Percentiles rank a stretch among this genome's conserved stretches.
phyloP scores from a whole-genome alignment of 2,113 vertebrate species.

The Oryzias javanicus region DNA sequence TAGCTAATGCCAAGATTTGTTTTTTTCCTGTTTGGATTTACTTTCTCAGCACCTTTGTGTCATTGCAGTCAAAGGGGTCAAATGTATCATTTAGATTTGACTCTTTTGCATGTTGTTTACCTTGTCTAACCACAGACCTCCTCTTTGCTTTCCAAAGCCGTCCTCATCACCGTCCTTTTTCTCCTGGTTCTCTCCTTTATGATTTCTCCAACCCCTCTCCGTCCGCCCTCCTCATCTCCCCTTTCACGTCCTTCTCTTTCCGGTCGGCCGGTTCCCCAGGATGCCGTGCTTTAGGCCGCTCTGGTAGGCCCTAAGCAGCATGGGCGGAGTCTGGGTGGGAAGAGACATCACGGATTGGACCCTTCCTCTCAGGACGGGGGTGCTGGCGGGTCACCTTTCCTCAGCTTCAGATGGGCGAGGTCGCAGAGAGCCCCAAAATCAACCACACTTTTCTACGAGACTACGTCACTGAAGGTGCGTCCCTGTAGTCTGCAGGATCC shows the following conservation, averaged over 20 bases:
- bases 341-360: conserved; percentile 88
- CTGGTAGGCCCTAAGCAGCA: conserved; percentile 92
- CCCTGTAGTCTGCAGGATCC: conserved; percentile 17
- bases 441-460: conserved; percentile 99
- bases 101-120: conserved; percentile 21
- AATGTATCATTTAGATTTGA: conserved; percentile 56
- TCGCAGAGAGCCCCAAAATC: conserved; percentile 94
- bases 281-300: conserved; percentile 84
- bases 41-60: conserved; percentile 31
- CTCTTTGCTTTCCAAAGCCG: conserved; percentile 20
- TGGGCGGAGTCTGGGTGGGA: conserved; percentile 90
- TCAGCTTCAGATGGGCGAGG: conserved; percentile 97
- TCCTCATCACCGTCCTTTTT: conserved; percentile 32
- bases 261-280: conserved; percentile 71
- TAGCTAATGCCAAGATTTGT: background rate
- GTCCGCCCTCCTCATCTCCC: conserved; percentile 28
- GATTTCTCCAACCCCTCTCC: conserved; percentile 2
- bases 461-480: conserved; percentile 96
- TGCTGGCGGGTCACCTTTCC: conserved; percentile 85
- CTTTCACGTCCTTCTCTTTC: conserved; percentile 12
- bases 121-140: conserved; percentile 21
- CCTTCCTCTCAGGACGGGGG: conserved; percentile 90
- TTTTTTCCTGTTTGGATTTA: conserved; percentile 13
- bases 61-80: conserved; percentile 28
- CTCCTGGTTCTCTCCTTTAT: conserved; percentile 6